Evolutionary conservation across 2,113 vertebrate species (phyloP), one percentile per base, ranked within the genome.

Genomic region (Poecilia latipinna): DNA sequence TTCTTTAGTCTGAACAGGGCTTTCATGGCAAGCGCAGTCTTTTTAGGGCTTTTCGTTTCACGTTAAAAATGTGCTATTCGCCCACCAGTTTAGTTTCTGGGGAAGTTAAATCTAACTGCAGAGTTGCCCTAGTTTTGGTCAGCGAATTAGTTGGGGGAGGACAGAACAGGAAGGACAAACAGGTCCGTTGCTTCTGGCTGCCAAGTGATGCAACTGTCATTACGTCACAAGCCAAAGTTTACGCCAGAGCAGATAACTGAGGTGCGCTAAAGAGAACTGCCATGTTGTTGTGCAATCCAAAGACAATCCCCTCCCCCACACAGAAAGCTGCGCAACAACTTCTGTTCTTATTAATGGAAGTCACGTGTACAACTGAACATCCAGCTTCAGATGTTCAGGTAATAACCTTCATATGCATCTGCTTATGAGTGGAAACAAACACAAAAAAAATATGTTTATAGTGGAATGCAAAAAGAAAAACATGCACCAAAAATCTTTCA

Each of bases 221-320:
- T 76, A 70, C 32, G 7, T 86, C 88, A 90, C 67, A 61, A 37
- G 77, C 37, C 79, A 51, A 70, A 77, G 75, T 85, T 86, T 65
- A 69, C 35, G 70, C 65, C 68, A 68, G 69, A 78, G 81, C 79
- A 88, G 82, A 79, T 90, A 88, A 61, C 80, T 68, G 82, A 70
- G 64, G 19, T 31, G 8, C 51, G 70, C 17, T 67, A 83, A 80
- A 65, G 51, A 81, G 62, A 81, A 71, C 69, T 28, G 68, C 61
- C 79, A 37, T 51, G 62, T 61, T n/a, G 44, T 77, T 81, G 65
- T 65, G 17, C 75, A 72, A 35, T 13, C 60, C 54, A 60, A 35
- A 75, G 42, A 75, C 61, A 83, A 33, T 42, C 51, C 72, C 54
- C 44, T 62, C 78, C 29, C 60, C 64, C 62, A 60, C 57, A 69